phyloP scores from a whole-genome alignment of 1,140 invertebrate species.

The Mizuhopecten yessoensis region DNA sequence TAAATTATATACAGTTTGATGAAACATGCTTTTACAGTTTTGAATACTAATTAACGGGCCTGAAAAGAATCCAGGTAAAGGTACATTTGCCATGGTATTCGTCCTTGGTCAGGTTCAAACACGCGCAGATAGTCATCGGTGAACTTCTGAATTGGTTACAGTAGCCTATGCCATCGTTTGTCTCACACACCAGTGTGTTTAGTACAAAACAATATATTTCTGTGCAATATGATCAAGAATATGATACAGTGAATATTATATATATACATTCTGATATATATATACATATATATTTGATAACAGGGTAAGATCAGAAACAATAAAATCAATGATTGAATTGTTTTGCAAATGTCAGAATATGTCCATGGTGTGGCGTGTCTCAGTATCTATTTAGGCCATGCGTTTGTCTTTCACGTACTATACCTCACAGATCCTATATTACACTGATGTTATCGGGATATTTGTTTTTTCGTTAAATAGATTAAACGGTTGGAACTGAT shows the following conservation, averaged over 20 bases:
- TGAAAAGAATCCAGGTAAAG: no score
- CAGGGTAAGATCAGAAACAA: background rate
- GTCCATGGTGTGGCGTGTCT: background rate
- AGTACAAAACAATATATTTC: background rate
- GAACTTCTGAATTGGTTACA: no score
- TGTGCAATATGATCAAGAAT: background rate
- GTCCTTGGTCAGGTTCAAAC: no score
- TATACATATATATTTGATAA: background rate
- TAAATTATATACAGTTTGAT: no score
- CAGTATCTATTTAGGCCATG: background rate
- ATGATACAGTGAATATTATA: background rate
- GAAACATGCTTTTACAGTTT: no score
- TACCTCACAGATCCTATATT: background rate
- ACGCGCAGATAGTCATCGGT: no score
- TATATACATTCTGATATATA: background rate
- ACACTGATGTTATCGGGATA: background rate
- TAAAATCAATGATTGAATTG: background rate
- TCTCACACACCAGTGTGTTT: background rate
- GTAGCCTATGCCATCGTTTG: no score
- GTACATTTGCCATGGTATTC: no score
- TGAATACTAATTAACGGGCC: no score
- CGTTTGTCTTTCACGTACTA: background rate
- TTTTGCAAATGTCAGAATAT: background rate
- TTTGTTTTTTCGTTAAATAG: constrained; percentile 18
- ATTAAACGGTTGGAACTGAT: constrained; percentile 21